A percentile compares a stretch with the other conserved stretches of the same genome.
phyloP scores from a whole-genome alignment of 2,888 invertebrate genomes.

The Antheraea yamamai region DNA sequence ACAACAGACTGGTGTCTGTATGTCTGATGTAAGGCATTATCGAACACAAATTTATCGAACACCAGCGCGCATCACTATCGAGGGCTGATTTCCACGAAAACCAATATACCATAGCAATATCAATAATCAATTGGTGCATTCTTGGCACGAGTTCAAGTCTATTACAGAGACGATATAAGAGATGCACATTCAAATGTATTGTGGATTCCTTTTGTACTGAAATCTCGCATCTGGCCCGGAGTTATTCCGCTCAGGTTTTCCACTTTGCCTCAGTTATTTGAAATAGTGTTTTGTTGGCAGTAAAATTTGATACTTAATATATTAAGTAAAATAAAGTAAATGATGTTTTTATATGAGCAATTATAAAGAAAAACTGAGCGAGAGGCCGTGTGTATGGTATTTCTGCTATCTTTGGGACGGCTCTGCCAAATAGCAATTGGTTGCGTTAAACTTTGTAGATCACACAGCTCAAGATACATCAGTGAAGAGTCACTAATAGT shows the following conservation, averaged over 20 bases:
- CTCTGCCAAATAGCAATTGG: too few species aligned
- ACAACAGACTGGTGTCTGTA: neutral
- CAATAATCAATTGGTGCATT: constrained; percentile 81
- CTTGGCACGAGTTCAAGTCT: constrained; percentile 78
- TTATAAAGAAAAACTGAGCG: too few species aligned
- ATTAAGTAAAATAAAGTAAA: neutral
- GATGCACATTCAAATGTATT: constrained; percentile 67
- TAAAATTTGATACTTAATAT: constrained; percentile 12
- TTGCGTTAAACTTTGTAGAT: too few species aligned
- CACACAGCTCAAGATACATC: too few species aligned
- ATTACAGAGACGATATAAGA: constrained; percentile 63
- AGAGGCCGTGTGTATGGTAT: too few species aligned
- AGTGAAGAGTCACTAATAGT: too few species aligned
- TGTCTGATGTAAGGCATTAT: neutral
- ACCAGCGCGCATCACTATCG: constrained; percentile 20
- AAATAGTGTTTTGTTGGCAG: constrained; percentile 29
- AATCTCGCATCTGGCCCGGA: constrained; percentile 53
- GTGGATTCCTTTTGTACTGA: constrained; percentile 58
- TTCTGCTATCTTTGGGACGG: too few species aligned
- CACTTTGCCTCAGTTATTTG: constrained; percentile 32
- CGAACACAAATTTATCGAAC: neutral
- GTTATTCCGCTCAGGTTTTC: constrained; percentile 29
- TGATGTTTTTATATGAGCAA: neutral
- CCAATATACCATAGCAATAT: constrained; percentile 76
- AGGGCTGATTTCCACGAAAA: constrained; percentile 64